Evolutionary conservation across 2,113 vertebrate species (phyloP), one percentile per base, ranked within the genome.

Genomic region (Clupea harengus): DNA sequence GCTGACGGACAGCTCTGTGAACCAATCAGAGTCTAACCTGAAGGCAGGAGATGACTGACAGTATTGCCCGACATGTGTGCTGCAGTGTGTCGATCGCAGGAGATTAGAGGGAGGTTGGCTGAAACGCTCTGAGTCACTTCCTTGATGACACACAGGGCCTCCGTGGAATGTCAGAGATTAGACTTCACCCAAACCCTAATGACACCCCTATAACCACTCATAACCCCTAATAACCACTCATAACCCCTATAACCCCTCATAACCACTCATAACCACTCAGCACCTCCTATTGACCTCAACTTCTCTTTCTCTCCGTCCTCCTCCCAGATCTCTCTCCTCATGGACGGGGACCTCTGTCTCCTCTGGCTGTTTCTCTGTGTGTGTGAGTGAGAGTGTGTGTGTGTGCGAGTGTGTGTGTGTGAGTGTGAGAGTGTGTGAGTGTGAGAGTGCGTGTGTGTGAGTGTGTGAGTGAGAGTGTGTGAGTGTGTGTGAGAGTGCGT

Each of bases 381-480:
- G n/a, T n/a, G n/a, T n/a, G n/a, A n/a, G n/a, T n/a, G n/a, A n/a
- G n/a, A n/a, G n/a, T n/a, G n/a, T n/a, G n/a, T n/a, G n/a, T n/a
- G n/a, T n/a, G n/a, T n/a, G n/a, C n/a, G n/a, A n/a, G 39, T 39
- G 1, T 39, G 39, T 39, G 39, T 39, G 39, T 39, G 39, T 2
- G 39, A 39, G 39, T 39, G 39, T 1, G 39, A 1, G 39, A 1
- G 39, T 39, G 39, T 39, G 2, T 1, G 39, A 1, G 39, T 39
- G 39, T n/a, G n/a, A n/a, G n/a, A n/a, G n/a, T 32, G 28, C 3
- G 28, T 75, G 67, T 75, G 64, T 11, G 64, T 75, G 64, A 39
- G 67, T 75, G 67, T 78, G 64, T 28, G 25, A 32, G 64, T 72
- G n/a, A n/a, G n/a, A n/a, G 64, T 72, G 64, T 72, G n/a, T 32